phyloP scores from a whole-genome alignment of 1,140 invertebrate species.

The Hermetia illucens region DNA sequence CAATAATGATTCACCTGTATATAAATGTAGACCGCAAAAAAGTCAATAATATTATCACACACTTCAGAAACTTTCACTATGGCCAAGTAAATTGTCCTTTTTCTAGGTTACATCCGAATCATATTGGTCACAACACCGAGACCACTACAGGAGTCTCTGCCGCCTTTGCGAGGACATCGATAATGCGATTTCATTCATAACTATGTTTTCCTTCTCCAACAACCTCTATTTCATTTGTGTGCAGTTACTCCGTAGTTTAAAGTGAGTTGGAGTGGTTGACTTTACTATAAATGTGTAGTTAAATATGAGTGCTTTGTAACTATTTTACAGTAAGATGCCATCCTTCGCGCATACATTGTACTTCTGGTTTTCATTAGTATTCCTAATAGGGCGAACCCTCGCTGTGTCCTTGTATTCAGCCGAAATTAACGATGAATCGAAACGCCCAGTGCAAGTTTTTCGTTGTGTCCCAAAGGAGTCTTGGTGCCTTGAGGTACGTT shows the following conservation, averaged over 20 bases:
- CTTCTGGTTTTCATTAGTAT: constrained; percentile 46
- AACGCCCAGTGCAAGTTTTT: constrained; percentile 35
- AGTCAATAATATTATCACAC: too few relatives aligned
- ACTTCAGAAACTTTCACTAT: too few relatives aligned
- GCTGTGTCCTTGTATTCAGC: constrained; percentile 42
- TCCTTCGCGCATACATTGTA: constrained; percentile 29
- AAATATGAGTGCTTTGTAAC: neutral
- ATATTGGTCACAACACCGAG: constrained; percentile 39
- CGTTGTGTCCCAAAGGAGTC: constrained; percentile 38
- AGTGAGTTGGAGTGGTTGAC: constrained; percentile 37
- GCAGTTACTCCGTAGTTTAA: constrained; percentile 52
- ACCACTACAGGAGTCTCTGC: constrained; percentile 42
- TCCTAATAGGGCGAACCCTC: constrained; percentile 40
- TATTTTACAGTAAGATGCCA: constrained; percentile 17
- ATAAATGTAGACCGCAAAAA: too few relatives aligned
- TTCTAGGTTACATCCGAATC: constrained; percentile 22
- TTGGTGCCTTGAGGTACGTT: constrained; percentile 39
- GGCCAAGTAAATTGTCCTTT: too few relatives aligned
- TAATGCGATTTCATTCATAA: constrained; percentile 38
- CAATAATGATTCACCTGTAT: too few relatives aligned
- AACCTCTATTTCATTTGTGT: constrained; percentile 60
- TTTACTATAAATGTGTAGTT: neutral
- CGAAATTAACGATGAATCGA: constrained; percentile 45
- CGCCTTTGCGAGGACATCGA: constrained; percentile 40
- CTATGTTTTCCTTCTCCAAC: constrained; percentile 49